Evolutionary conservation across 2,113 vertebrate species (phyloP).

Genomic region (Phyllostomus hastatus): DNA sequence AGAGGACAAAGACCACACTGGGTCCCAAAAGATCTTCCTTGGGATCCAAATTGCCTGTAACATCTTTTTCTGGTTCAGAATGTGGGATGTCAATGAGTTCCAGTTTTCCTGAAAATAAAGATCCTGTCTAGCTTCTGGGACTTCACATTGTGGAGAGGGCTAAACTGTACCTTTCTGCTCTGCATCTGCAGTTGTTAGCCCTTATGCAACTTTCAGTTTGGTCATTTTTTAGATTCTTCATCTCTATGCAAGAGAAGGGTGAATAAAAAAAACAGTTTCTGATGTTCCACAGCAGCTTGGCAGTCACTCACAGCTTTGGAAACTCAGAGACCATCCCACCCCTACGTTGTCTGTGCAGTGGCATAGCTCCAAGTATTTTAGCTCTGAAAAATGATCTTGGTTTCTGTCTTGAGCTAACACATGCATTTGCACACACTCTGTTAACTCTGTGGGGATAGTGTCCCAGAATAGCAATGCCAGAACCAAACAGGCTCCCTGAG

Average conservation of each 20-base stretch:
- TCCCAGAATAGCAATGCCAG: not conserved
- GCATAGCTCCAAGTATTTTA: constrained; percentile 36
- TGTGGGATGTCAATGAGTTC: not conserved
- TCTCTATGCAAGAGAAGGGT: not conserved
- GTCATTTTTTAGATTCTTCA: not conserved
- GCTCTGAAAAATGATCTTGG: constrained; percentile 41
- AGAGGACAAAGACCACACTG: not conserved
- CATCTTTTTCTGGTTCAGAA: not conserved
- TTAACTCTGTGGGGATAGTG: not conserved
- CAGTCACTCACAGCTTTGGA: not conserved
- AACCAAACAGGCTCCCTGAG: not conserved
- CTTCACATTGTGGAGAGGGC: not conserved
- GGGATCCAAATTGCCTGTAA: not conserved
- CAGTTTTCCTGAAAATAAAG: not conserved
- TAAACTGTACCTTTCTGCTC: not conserved
- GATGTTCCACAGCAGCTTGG: not conserved
- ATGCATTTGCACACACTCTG: not conserved
- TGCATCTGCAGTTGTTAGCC: not conserved
- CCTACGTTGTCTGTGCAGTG: not conserved
- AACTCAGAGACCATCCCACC: not conserved
- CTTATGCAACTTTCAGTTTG: not conserved
- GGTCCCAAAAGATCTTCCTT: not conserved
- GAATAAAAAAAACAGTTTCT: not conserved
- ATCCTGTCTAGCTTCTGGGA: not conserved
- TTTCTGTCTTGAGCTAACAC: constrained; percentile 33